Percentiles rank a stretch among this genome's conserved stretches.
These are phyloP conservation scores for Pithys albifrons DNA, from an alignment of 2,113 vertebrate genomes.

Conservation along the genomic window DNA sequence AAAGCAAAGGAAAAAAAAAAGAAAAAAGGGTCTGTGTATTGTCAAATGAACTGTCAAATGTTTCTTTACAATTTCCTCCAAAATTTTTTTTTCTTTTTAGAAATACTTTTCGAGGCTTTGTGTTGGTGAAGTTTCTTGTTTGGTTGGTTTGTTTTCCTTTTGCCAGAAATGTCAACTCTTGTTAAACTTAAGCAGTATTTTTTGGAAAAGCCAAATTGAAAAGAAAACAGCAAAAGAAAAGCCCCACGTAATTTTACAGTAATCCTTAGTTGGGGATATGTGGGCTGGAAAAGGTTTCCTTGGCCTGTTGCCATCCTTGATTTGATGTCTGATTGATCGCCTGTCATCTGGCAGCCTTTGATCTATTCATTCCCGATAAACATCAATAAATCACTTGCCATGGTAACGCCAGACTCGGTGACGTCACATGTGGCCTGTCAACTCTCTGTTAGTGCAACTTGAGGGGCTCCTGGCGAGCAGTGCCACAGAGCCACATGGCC, in stretches of 20 bases:
- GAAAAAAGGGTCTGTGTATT: constrained; percentile 65
- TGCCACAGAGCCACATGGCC: constrained; percentile 24
- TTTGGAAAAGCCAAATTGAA: constrained; percentile 63
- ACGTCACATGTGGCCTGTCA: constrained; percentile 87
- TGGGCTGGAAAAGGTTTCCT: constrained; percentile 85
- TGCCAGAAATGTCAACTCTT: constrained; percentile 66
- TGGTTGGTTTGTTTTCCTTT: constrained; percentile 40
- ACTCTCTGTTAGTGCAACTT: constrained; percentile 76
- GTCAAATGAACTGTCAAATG: constrained; percentile 80
- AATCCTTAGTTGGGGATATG: constrained; percentile 76
- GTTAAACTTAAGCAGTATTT: constrained; percentile 59
- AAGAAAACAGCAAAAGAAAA: constrained; percentile 58
- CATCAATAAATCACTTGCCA: constrained; percentile 94
- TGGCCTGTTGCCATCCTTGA: constrained; percentile 95
- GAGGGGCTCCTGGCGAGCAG: constrained; percentile 45
- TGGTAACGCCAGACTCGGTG: constrained; percentile 84
- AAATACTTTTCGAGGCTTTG: constrained; percentile 55
- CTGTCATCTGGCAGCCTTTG: constrained; percentile 92
- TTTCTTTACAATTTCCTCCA: constrained; percentile 43
- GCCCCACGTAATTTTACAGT: constrained; percentile 82
- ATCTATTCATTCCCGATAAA: constrained; percentile 99
- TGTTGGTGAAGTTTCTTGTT: neutral
- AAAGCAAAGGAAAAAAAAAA: constrained; percentile 17
- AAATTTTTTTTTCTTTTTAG: neutral
- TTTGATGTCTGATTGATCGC: constrained; percentile 97